Percentiles rank a stretch among this genome's conserved stretches.
These are phyloP conservation scores for Phylloscopus collybita DNA, from an alignment of 2,797 vertebrate genomes.

Conservation along the genomic window DNA sequence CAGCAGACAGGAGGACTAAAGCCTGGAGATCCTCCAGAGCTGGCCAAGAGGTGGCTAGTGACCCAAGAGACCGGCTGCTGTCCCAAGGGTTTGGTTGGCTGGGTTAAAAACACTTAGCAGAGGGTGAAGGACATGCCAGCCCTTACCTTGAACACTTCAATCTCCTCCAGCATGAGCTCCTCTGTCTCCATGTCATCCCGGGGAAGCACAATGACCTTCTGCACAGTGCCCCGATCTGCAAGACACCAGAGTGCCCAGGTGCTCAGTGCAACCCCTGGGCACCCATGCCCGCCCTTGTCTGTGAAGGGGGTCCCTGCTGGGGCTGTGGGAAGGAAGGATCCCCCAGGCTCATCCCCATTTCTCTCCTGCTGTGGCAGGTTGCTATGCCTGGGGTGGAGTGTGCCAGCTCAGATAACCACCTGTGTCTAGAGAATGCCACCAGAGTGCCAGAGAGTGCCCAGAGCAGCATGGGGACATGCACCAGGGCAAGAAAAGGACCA, in stretches of 20 bases:
- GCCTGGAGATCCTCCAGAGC: background rate
- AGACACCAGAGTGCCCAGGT: background rate
- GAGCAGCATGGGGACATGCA: background rate
- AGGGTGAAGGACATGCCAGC: background rate
- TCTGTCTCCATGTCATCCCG: constrained; percentile 95
- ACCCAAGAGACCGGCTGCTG: background rate
- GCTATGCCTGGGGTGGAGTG: background rate
- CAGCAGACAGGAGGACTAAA: background rate
- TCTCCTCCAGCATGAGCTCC: constrained; percentile 96
- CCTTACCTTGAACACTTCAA: constrained; percentile 95
- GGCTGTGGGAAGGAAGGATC: background rate
- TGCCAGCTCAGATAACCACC: background rate
- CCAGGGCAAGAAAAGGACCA: background rate
- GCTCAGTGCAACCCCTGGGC: background rate
- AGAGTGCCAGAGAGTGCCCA: background rate
- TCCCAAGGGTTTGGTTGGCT: background rate
- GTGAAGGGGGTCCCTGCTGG: background rate
- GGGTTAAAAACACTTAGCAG: background rate
- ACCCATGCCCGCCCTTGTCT: background rate
- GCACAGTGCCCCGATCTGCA: constrained; percentile 93
- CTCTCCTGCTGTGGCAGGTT: background rate
- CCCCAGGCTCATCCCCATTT: background rate
- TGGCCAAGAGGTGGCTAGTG: background rate
- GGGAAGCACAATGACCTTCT: constrained; percentile 97
- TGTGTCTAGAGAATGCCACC: background rate